These are phyloP conservation scores for Molossus alvarezi DNA, from an alignment of 2,797 vertebrate genomes.

Conservation along the genomic window DNA sequence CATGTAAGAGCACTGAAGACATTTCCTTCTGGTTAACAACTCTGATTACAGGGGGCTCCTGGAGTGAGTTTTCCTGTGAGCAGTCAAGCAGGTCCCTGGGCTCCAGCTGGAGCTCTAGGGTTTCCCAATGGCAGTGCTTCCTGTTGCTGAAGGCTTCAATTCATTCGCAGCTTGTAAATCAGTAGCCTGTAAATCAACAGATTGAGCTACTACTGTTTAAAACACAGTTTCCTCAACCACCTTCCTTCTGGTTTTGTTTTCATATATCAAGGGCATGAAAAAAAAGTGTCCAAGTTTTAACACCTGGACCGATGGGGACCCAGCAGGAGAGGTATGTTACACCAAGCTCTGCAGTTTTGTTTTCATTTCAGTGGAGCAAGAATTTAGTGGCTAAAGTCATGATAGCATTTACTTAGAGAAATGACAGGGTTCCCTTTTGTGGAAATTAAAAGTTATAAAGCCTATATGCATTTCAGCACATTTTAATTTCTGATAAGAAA, in stretches of 20 bases:
- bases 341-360: slow-evolving; percentile 80
- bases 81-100: slow-evolving; percentile 89
- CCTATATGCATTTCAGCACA: background rate
- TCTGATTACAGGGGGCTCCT: slow-evolving; percentile 92
- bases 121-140: slow-evolving; percentile 92
- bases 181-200: slow-evolving; percentile 92
- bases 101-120: slow-evolving; percentile 90
- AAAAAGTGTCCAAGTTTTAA: slow-evolving; percentile 87
- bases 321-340: slow-evolving; percentile 83
- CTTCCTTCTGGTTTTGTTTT: slow-evolving; percentile 89
- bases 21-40: slow-evolving; percentile 93
- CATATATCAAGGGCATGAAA: slow-evolving; percentile 86
- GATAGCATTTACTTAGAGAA: slow-evolving; percentile 60
- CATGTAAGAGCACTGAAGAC: slow-evolving; percentile 92
- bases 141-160: slow-evolving; percentile 93
- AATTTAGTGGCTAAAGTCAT: slow-evolving; percentile 64
- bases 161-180: slow-evolving; percentile 94
- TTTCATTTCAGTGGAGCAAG: slow-evolving; percentile 71
- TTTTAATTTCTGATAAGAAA: slow-evolving; percentile 35
- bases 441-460: slow-evolving; percentile 16
- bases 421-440: background rate
- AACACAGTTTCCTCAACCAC: slow-evolving; percentile 90
- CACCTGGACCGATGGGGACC: slow-evolving; percentile 85
- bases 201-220: slow-evolving; percentile 91
- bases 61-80: slow-evolving; percentile 91